Evolutionary conservation across 1,140 invertebrate genomes (phyloP).

Genomic region (Sminthurinus signatus): DNA sequence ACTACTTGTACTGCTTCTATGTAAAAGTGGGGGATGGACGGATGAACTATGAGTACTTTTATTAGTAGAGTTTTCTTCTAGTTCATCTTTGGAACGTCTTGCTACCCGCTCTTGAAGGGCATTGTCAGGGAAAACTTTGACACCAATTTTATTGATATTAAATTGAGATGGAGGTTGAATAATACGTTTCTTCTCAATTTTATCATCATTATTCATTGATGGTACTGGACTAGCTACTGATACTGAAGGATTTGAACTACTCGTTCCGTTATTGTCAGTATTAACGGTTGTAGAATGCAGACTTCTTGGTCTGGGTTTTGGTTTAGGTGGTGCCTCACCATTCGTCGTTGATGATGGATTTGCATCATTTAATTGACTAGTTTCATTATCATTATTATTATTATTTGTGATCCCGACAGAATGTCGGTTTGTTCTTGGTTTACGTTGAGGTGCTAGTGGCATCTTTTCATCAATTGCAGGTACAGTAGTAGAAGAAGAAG

Average conservation of each 20-base stretch:
- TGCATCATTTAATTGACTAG: background rate
- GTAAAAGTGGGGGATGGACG: no score
- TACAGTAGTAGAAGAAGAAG: background rate
- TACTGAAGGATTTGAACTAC: no score
- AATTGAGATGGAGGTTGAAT: no score
- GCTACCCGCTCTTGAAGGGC: constrained; percentile 28
- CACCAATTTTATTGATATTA: constrained; percentile 24
- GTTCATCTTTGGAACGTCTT: constrained; percentile 21
- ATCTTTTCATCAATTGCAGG: no score
- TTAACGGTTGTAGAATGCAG: background rate
- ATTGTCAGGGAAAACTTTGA: constrained; percentile 40
- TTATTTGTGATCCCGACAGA: constrained; percentile 26
- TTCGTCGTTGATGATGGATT: background rate
- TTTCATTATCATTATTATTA: background rate
- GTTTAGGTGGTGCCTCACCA: constrained; percentile 6
- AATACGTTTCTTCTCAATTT: no score
- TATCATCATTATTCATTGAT: no score
- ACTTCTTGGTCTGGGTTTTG: constrained; percentile 27
- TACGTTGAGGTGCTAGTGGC: background rate
- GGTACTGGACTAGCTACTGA: no score
- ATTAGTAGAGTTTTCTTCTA: no score
- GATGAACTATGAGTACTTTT: no score
- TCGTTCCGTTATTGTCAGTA: no score
- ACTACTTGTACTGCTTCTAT: no score
- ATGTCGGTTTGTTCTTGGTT: constrained; percentile 8